These are phyloP conservation scores for Pantherophis vulpinus DNA, from an alignment of 2,797 vertebrate species.

Conservation along the genomic window DNA sequence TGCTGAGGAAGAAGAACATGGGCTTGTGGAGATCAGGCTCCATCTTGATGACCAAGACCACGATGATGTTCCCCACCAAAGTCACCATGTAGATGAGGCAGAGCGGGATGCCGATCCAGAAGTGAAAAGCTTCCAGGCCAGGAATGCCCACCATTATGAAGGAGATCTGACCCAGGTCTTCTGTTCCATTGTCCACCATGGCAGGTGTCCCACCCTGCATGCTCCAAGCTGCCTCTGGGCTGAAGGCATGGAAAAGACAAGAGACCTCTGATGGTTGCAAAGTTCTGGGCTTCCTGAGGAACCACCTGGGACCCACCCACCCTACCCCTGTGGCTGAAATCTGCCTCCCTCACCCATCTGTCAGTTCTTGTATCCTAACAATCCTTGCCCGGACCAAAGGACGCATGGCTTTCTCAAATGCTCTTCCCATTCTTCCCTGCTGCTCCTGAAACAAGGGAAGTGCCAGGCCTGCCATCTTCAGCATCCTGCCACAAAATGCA, in stretches of 20 bases:
- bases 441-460: not conserved
- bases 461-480: not conserved
- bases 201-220: no score
- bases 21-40: constrained; percentile 49
- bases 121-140: constrained; percentile 40
- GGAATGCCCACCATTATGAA: constrained; percentile 49
- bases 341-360: not conserved
- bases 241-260: not conserved
- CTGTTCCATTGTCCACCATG: not conserved
- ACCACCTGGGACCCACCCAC: not conserved
- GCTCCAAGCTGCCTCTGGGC: not conserved
- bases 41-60: constrained; percentile 38
- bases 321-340: not conserved
- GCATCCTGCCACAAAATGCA: not conserved
- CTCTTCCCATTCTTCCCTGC: not conserved
- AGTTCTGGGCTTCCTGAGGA: no score
- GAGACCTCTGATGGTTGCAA: no score
- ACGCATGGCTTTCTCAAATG: not conserved
- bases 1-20: constrained; percentile 57
- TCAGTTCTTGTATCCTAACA: not conserved
- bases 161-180: not conserved
- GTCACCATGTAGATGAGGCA: constrained; percentile 55
- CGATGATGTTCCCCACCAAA: constrained; percentile 48
- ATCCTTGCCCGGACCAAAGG: not conserved
- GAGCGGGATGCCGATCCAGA: constrained; percentile 56